Percentiles rank a stretch among this genome's conserved stretches.
These are phyloP conservation scores for Brenthis daphne DNA, from an alignment of 2,888 invertebrate genomes.

Conservation along the genomic window DNA sequence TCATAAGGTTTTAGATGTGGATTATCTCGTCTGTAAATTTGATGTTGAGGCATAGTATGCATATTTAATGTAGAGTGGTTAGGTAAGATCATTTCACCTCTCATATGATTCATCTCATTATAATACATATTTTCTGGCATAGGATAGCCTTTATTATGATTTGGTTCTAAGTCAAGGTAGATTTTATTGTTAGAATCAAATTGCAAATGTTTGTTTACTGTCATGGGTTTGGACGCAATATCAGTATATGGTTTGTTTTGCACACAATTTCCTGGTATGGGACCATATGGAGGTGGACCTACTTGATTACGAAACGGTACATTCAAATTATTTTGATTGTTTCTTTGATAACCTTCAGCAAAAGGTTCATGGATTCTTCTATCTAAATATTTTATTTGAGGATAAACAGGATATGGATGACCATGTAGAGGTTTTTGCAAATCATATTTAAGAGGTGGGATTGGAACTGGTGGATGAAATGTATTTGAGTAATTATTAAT, in stretches of 20 bases:
- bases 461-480: slow-evolving; percentile 63
- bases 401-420: slow-evolving; percentile 64
- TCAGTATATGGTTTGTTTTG: slow-evolving; percentile 67
- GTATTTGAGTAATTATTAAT: slow-evolving; percentile 66
- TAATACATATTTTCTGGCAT: slow-evolving; percentile 60
- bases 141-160: slow-evolving; percentile 58
- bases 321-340: slow-evolving; percentile 58
- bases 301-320: slow-evolving; percentile 63
- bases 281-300: slow-evolving; percentile 64
- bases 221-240: slow-evolving; percentile 54
- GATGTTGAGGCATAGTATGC: slow-evolving; percentile 57
- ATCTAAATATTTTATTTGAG: slow-evolving; percentile 68
- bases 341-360: slow-evolving; percentile 67
- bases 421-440: slow-evolving; percentile 61
- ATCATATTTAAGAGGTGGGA: slow-evolving; percentile 67
- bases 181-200: slow-evolving; percentile 64
- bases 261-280: slow-evolving; percentile 58
- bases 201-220: slow-evolving; percentile 59
- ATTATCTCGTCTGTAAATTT: slow-evolving; percentile 67
- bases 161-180: slow-evolving; percentile 65
- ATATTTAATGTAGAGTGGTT: slow-evolving; percentile 61
- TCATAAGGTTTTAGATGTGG: slow-evolving; percentile 61
- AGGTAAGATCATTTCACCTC: slow-evolving; percentile 60
- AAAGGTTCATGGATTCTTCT: slow-evolving; percentile 62
- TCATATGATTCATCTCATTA: slow-evolving; percentile 63